Base-by-base conservation (phyloP, 2,113 vertebrate species). In the Urocolius indicus region DNA sequence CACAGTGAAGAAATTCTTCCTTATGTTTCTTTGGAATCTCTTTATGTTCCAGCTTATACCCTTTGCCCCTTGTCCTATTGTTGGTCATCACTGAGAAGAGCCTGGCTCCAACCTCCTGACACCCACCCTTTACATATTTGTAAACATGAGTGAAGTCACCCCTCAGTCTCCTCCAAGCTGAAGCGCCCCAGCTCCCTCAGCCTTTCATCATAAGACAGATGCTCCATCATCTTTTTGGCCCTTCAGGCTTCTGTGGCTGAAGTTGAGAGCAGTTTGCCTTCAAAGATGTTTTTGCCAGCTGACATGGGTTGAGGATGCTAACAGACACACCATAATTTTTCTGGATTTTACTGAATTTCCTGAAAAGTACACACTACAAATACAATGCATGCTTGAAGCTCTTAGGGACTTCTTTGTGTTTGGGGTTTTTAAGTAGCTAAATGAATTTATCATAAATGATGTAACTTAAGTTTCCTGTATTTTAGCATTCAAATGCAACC, bases 291-390 rank as follows among this genome's bases (percentile, higher is more conserved):
- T 38, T 38, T 84, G 54, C 38, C 61, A 23, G 12, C 57, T 90
- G 46, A 43, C 32, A 2, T 2, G 36, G 72, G 61, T 88, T 75
- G 63, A 36, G 68, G 78, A 41, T 0, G 8, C 6, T 30, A 41
- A 55, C 85, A 77, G 41, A 7, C 7, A 14, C 32, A 43, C 38
- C 29, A 51, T 30, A 27, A 55, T 89, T 78, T 41, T 71, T 48
- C 34, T 65, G 73, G 30, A 34, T 84, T 74, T 84, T 43, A 57
- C 59, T 68, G 30, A 34, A 29, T 74, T 74, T 69, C 2, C 8
- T 38, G 7, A 19, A 38, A 41, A n/a, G 66, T 59, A 23, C 13
- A 32, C 0, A 0, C 79, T 85, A 17, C 3, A 0, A n/a, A 19
- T 20, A 18, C 43, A 24, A 58, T 4, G 2, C 0, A 0, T 19